A percentile compares a stretch with the other conserved stretches of the same genome.
phyloP scores from a whole-genome alignment of 2,797 vertebrate genomes.

The Chaunax sp. region DNA sequence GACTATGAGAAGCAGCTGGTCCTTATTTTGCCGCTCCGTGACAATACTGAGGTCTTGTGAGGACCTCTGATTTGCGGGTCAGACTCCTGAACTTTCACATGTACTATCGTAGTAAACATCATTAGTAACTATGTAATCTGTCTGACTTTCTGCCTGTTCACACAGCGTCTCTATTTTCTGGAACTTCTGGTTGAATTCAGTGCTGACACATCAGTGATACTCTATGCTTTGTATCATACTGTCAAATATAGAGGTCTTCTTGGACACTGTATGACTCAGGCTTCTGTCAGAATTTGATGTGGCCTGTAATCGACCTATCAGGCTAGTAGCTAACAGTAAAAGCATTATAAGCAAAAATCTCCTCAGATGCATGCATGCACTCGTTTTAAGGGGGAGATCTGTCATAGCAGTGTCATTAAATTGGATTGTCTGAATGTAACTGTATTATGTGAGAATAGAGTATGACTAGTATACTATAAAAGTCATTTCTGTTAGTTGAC shows the following conservation, averaged over 20 bases:
- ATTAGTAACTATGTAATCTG: slow-evolving; percentile 60
- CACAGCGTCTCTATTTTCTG: slow-evolving; percentile 49
- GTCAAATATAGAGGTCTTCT: slow-evolving; percentile 61
- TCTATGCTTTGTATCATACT: slow-evolving; percentile 55
- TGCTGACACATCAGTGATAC: slow-evolving; percentile 41
- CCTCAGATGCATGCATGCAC: slow-evolving; percentile 68
- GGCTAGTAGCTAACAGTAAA: slow-evolving; percentile 78
- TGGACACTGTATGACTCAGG: slow-evolving; percentile 79
- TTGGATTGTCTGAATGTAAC: slow-evolving; percentile 57
- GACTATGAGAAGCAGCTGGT: slow-evolving; percentile 28
- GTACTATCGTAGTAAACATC: slow-evolving; percentile 50
- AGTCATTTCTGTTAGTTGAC: slow-evolving; percentile 26
- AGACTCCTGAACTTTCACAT: slow-evolving; percentile 58
- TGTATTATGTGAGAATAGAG: slow-evolving; percentile 44
- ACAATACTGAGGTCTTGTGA: slow-evolving; percentile 39
- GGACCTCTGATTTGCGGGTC: slow-evolving; percentile 47
- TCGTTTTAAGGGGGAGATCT: slow-evolving; percentile 52
- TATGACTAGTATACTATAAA: slow-evolving; percentile 21
- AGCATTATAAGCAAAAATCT: slow-evolving; percentile 78
- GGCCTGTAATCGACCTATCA: slow-evolving; percentile 83
- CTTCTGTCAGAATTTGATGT: slow-evolving; percentile 76
- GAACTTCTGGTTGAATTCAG: slow-evolving; percentile 37
- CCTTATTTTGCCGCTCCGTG: slow-evolving; percentile 29
- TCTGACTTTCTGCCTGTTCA: slow-evolving; percentile 50
- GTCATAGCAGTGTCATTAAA: slow-evolving; percentile 54